Base-by-base conservation (phyloP, 2,113 vertebrate species). In the Xiphophorus maculatus region DNA sequence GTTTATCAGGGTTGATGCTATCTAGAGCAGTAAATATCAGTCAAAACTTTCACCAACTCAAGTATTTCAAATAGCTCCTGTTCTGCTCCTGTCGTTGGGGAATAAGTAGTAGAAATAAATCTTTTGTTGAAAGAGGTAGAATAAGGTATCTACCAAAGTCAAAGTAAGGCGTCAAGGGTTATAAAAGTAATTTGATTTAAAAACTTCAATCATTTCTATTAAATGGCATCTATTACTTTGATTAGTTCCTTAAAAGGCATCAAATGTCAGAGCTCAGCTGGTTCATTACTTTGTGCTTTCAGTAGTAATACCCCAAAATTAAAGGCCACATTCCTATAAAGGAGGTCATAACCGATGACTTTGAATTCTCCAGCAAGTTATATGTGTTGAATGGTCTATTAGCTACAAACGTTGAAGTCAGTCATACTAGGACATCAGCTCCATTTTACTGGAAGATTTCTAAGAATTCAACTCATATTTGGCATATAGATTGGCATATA, bases 51-150 rank as follows among this genome's bases (percentile, higher is more conserved):
- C 44, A 48, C 17, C 17, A 19, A 19, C 44, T 48, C 5, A 44
- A 17, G 17, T 48, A 4, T 19, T 48, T 48, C 44, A 19, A 19
- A 6, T 19, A 48, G 14, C 44, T 19, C 17, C 14, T 19, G 5
- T 17, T 48, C 44, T 48, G 44, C 44, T 48, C 19, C 44, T 91
- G 73, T 85, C 86, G 80, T 77, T 76, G 85, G 91, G 91, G 86
- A 63, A 29, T 30, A 14, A 4, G 12, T 19, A 15, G 28, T 12
- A 30, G 61, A 63, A 63, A 63, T 17, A 30, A 19, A 13, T 15
- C 29, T 48, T 48, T 63, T 63, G 62, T 32, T 32, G 29, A 63
- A 63, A 19, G 62, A 63, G 28, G 14, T 32, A 30, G 28, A 63
- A 63, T 63, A 29, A 3, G 2, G 17, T 63, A 6, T 19, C 30